Evolutionary conservation across 2,797 vertebrate species (phyloP).

Genomic region (Erethizon dorsatum): DNA sequence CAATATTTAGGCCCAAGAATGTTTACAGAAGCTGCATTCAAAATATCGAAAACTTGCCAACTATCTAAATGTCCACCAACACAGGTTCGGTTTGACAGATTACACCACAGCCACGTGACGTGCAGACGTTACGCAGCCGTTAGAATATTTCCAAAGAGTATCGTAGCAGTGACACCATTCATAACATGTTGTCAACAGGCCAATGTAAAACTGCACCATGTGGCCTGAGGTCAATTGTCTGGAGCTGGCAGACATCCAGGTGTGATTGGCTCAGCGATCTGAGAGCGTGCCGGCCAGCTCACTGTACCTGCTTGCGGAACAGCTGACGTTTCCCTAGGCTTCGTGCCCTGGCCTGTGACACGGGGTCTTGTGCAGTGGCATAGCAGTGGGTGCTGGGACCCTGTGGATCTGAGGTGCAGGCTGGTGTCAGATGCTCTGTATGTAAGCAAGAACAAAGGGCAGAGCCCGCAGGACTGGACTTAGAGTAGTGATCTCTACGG

Average conservation of each 20-base stretch:
- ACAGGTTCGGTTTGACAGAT: background rate
- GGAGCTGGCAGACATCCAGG: background rate
- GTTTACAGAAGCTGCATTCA: background rate
- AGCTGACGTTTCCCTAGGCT: fast-evolving
- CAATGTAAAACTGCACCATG: background rate
- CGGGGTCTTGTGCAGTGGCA: background rate
- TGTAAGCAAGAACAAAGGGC: background rate
- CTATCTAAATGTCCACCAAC: too few relatives aligned
- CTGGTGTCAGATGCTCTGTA: too few relatives aligned
- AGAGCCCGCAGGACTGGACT: background rate
- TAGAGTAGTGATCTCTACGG: background rate
- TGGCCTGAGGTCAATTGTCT: background rate
- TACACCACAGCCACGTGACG: background rate
- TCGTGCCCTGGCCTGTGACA: background rate
- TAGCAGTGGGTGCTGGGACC: background rate
- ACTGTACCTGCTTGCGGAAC: background rate
- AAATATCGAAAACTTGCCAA: background rate
- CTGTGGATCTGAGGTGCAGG: too few relatives aligned
- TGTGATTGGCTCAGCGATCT: background rate
- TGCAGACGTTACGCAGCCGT: background rate
- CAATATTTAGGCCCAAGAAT: background rate
- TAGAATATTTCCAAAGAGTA: background rate
- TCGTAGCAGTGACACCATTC: background rate
- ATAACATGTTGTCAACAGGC: too few relatives aligned
- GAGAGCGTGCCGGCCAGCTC: background rate